Conservation (phyloP, 2,888 invertebrate genomes). For the Nudaria mundana region DNA sequence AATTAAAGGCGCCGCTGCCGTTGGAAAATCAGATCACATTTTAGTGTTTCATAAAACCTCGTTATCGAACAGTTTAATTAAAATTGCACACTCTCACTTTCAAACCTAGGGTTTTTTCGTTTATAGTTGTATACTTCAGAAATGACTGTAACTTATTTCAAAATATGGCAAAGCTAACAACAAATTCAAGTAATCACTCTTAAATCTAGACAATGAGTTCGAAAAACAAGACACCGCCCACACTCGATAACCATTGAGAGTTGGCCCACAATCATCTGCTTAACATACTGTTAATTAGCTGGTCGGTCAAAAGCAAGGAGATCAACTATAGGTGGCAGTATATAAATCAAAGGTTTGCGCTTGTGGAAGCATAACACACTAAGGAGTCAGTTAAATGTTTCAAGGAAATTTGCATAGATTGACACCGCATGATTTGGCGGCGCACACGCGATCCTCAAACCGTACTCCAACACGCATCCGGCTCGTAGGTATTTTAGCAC, state of each 20-base stretch:
- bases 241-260: constrained; percentile 37
- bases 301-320: constrained; percentile 34
- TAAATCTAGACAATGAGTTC: constrained; percentile 30
- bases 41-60: constrained; percentile 53
- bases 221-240: constrained; percentile 43
- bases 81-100: constrained; percentile 35
- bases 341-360: constrained; percentile 50
- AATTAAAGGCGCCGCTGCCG: constrained; percentile 62
- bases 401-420: constrained; percentile 80
- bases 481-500: constrained; percentile 40
- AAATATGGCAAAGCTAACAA: constrained; percentile 20
- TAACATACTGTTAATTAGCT: constrained; percentile 31
- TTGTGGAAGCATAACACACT: constrained; percentile 59
- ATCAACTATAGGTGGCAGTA: constrained; percentile 43
- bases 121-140: neutral
- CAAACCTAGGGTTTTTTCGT: neutral
- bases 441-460: constrained; percentile 52
- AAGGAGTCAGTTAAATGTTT: constrained; percentile 72
- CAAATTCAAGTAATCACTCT: constrained; percentile 34
- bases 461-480: constrained; percentile 41
- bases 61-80: constrained; percentile 38
- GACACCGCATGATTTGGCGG: constrained; percentile 65
- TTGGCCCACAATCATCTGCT: constrained; percentile 39
- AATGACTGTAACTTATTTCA: constrained; percentile 7
- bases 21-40: constrained; percentile 54